phyloP scores from a whole-genome alignment of 1,140 invertebrate genomes.

The Aphis gossypii region DNA sequence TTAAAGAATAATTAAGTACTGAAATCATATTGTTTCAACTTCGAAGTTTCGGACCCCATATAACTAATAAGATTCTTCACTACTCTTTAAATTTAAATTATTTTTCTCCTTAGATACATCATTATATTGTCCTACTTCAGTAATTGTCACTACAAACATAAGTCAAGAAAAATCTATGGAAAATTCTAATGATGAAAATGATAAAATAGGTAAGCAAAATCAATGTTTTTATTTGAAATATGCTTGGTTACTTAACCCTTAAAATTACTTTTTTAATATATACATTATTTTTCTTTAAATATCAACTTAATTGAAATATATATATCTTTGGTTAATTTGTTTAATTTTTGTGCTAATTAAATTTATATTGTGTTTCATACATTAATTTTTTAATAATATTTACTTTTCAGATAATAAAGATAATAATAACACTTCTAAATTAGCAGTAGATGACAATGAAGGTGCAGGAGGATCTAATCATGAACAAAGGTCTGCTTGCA shows the following conservation, averaged over 20 bases:
- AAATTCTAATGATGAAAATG: neutral
- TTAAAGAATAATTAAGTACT: neutral
- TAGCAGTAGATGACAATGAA: slow-evolving; percentile 58
- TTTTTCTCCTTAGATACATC: slow-evolving; percentile 19
- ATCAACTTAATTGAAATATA: neutral
- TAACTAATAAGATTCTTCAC: too few species aligned
- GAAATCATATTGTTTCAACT: neutral
- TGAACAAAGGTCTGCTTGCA: slow-evolving; percentile 70
- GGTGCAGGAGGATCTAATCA: slow-evolving; percentile 4
- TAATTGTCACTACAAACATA: slow-evolving; percentile 37
- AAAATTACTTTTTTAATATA: neutral
- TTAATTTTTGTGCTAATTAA: neutral
- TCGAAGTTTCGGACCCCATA: too few species aligned
- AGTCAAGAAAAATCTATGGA: slow-evolving; percentile 24
- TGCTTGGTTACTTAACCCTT: neutral
- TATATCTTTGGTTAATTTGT: neutral
- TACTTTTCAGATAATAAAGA: slow-evolving; percentile 41
- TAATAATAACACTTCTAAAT: slow-evolving; percentile 44
- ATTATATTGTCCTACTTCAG: slow-evolving; percentile 34
- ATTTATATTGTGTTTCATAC: neutral
- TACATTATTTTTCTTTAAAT: neutral
- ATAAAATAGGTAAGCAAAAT: slow-evolving; percentile 21
- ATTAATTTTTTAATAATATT: neutral
- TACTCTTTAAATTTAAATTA: neutral
- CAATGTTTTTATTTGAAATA: neutral